Evolutionary conservation across 2,113 vertebrate genomes (phyloP), one percentile per base, ranked within the genome.

Genomic region (Nannobrachium achirus): DNA sequence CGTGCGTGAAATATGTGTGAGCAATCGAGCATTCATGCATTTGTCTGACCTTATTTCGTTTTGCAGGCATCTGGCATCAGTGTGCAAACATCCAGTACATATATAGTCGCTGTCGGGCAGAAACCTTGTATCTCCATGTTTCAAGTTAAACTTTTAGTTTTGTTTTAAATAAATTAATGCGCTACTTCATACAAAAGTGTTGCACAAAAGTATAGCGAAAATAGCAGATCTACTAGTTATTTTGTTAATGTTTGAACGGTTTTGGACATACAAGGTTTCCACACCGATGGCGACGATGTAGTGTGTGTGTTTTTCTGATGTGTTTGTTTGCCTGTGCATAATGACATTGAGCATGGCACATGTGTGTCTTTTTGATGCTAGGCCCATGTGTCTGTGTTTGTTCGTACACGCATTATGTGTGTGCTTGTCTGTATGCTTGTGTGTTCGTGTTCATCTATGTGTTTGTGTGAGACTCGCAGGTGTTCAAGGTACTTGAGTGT

Each of bases 21-120:
- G 75, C 84, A 76, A 66, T 81, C 76, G 57, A 80, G 75, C 84
- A 76, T 69, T 81, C 78, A 84, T 75, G 87, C 75, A 41, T 83
- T 78, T n/a, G 45, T 33, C 0, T 86, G 88, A 83, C 79, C 85
- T 87, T 86, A 87, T 90, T 88, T 85, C 81, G 78, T 72, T 80
- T 72, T 79, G 59, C 52, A 58, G 62, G 65, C n/a, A 0, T 83
- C 73, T 78, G 58, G 25, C 62, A 55, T 75, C 14, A 68, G 66
- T 18, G 39, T 60, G 44, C 41, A 33, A 4, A 33, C 25, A 5
- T 33, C 3, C 25, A 33, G 25, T 5, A 33, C 25, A 33, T 33
- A n/a, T n/a, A n/a, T n/a, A n/a, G n/a, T n/a, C 2, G 25, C 25
- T 33, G 25, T 33, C 2, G 25, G 25, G 25, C 25, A 33, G 25